Evolutionary conservation across 2,113 vertebrate species (phyloP).

Genomic region (Dicrurus megarhynchus): DNA sequence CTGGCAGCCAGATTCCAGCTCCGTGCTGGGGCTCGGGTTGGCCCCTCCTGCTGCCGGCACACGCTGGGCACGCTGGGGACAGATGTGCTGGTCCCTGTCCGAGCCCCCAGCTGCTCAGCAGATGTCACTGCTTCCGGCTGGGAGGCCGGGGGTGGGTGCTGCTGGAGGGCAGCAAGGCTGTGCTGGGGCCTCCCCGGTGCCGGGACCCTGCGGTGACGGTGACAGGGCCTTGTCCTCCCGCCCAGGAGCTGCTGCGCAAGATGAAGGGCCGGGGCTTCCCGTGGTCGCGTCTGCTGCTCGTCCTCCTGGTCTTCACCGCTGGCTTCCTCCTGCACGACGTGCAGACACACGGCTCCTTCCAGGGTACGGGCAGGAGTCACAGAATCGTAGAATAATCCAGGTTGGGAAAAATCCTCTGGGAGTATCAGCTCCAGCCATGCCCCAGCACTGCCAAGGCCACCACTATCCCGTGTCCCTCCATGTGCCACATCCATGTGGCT

Average conservation of each 20-base stretch:
- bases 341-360: conserved; percentile 79
- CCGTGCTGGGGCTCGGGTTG: accelerated
- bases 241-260: conserved; percentile 79
- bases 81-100: not conserved
- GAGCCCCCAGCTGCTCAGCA: not conserved
- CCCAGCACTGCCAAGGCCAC: no score
- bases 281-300: conserved; percentile 81
- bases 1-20: accelerated
- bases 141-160: accelerated
- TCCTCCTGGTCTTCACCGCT: conserved; percentile 72
- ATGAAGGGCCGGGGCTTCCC: conserved; percentile 80
- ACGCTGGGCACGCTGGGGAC: not conserved
- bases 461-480: accelerated
- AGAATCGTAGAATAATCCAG: accelerated
- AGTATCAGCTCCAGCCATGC: not conserved
- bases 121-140: not conserved
- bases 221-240: not conserved
- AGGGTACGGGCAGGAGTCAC: conserved; percentile 59
- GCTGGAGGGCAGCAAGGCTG: accelerated
- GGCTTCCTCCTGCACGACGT: conserved; percentile 86
- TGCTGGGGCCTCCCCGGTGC: accelerated
- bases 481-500: accelerated
- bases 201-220: accelerated
- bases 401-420: not conserved
- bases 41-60: accelerated